Evolutionary conservation across 2,113 vertebrate genomes (phyloP).

Genomic region (Aphyosemion australe): DNA sequence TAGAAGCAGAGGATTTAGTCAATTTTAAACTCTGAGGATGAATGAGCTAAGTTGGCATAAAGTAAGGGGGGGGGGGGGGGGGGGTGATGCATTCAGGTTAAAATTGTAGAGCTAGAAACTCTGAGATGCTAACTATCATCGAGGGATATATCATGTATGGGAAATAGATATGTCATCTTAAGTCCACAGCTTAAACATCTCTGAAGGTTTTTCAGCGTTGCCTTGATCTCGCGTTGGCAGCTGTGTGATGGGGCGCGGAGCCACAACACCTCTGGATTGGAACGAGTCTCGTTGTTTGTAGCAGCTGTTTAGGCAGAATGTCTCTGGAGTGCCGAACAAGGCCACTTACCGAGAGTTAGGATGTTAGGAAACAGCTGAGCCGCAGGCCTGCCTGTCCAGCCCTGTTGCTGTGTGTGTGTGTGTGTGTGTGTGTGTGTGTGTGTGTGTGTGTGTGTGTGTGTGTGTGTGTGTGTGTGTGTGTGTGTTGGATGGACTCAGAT

Average conservation of each 20-base stretch:
- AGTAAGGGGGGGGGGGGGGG: not conserved
- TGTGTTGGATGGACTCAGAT: constrained; percentile 52
- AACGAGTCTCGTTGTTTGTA: constrained; percentile 50
- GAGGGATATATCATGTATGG: too few species aligned
- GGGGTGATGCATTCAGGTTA: too few species aligned
- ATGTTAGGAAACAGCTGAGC: constrained; percentile 59
- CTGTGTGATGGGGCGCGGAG: constrained; percentile 10
- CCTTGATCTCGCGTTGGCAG: constrained; percentile 48
- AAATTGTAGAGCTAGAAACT: too few species aligned
- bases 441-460: constrained; percentile 4
- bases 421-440: constrained; percentile 9
- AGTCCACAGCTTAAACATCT: not conserved
- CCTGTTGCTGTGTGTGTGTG: constrained; percentile 21
- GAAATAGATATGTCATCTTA: too few species aligned
- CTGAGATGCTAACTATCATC: too few species aligned
- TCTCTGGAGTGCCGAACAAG: constrained; percentile 42
- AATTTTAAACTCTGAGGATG: not conserved
- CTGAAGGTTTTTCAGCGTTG: not conserved
- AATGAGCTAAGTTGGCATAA: not conserved
- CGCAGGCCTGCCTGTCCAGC: constrained; percentile 17
- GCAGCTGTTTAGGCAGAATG: constrained; percentile 51
- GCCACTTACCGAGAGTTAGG: constrained; percentile 55
- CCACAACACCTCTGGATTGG: constrained; percentile 34
- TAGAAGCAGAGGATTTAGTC: not conserved
- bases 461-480: constrained; percentile 13